Evolutionary conservation across 1,140 invertebrate species (phyloP).

Genomic region (Myzus persicae): DNA sequence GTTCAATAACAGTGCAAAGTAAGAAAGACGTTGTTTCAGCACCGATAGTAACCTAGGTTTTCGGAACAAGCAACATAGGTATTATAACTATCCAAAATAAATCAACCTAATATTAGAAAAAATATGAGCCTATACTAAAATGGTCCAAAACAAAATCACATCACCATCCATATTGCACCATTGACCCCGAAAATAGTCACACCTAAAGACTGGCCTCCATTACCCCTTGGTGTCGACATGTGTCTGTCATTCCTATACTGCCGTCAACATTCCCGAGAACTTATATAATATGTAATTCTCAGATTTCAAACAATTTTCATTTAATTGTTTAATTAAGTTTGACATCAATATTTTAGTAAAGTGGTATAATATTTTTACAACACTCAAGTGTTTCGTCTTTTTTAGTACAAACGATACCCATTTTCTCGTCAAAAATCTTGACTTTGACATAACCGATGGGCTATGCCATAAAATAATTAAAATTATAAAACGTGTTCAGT

Average conservation of each 20-base stretch:
- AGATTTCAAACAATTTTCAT: background rate
- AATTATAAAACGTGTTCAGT: background rate
- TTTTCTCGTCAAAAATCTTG: background rate
- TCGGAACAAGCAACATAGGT: too few species aligned
- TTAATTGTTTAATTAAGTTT: constrained; percentile 9
- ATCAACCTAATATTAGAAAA: background rate
- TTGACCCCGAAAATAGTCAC: background rate
- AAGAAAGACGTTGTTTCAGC: too few species aligned
- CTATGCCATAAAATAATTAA: background rate
- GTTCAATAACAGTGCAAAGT: too few species aligned
- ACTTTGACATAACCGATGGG: background rate
- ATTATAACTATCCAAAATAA: background rate
- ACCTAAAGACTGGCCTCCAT: background rate
- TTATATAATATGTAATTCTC: background rate
- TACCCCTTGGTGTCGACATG: background rate
- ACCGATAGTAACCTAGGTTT: too few species aligned
- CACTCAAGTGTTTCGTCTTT: background rate
- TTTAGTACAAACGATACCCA: background rate
- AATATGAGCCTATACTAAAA: background rate
- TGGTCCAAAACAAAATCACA: background rate
- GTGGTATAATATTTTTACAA: background rate
- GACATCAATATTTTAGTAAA: background rate
- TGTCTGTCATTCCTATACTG: background rate
- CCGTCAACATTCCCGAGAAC: background rate
- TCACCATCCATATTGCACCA: too few species aligned